Percentiles rank a stretch among this genome's conserved stretches.
These are phyloP conservation scores for Ditula angustiorana DNA, from an alignment of 2,888 invertebrate species.

Conservation along the genomic window DNA sequence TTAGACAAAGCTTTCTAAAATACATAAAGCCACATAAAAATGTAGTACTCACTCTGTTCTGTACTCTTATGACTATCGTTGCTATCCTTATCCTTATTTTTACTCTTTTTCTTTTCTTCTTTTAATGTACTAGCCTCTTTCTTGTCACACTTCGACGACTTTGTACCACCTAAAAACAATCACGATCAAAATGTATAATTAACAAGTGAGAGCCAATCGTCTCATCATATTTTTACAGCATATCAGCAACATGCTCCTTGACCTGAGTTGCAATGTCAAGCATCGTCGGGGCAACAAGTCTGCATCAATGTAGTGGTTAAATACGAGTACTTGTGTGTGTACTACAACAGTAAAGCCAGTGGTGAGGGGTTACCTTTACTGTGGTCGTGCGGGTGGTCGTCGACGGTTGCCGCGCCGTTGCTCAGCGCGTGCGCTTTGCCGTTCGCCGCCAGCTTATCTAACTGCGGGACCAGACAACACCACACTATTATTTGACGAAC, in stretches of 20 bases:
- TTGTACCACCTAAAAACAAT: slow-evolving; percentile 63
- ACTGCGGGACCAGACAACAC: slow-evolving; percentile 53
- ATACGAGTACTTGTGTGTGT: no score
- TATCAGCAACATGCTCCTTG: no score
- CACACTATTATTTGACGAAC: not conserved
- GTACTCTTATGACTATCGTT: slow-evolving; percentile 79
- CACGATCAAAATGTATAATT: no score
- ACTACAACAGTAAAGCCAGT: no score
- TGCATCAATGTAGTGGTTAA: no score
- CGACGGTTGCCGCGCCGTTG: slow-evolving; percentile 45
- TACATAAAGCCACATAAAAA: no score
- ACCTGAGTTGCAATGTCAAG: no score
- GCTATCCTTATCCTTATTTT: slow-evolving; percentile 68
- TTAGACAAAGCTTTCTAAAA: no score
- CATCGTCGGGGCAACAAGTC: no score
- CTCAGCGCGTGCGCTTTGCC: slow-evolving; percentile 46
- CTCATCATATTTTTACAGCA: no score
- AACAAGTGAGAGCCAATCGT: no score
- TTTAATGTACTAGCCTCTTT: slow-evolving; percentile 78
- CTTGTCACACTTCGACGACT: slow-evolving; percentile 77
- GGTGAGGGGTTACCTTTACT: slow-evolving; percentile 60
- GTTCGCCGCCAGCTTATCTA: slow-evolving; percentile 66
- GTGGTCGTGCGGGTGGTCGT: slow-evolving; percentile 56
- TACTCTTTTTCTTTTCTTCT: slow-evolving; percentile 79
- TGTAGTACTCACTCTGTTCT: slow-evolving; percentile 72